Evolutionary conservation across 1,140 invertebrate species (phyloP).

Genomic region (Platorchestia sp.): DNA sequence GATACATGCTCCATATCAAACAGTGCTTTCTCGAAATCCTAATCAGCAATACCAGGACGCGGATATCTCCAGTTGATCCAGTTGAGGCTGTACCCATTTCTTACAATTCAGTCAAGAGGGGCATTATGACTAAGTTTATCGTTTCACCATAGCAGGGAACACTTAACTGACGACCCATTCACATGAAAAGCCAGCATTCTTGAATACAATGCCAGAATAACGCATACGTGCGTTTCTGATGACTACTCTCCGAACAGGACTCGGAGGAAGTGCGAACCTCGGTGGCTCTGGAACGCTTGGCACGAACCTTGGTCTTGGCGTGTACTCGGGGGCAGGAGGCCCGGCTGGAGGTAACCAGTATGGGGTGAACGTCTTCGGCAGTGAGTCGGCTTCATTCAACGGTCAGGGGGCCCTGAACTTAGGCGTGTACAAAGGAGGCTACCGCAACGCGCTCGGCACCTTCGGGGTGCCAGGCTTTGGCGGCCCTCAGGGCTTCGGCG

Average conservation of each 20-base stretch:
- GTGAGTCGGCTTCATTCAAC: background rate
- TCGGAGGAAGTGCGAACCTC: slow-evolving; percentile 3
- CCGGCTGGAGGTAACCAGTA: slow-evolving; percentile 8
- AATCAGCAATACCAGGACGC: too few relatives aligned
- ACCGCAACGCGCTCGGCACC: slow-evolving; percentile 36
- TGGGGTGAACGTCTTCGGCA: background rate
- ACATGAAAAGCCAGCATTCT: too few relatives aligned
- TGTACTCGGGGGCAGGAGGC: background rate
- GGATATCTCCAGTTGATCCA: too few relatives aligned
- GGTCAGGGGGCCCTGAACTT: slow-evolving; percentile 1
- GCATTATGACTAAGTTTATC: too few relatives aligned
- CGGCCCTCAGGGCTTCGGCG: background rate
- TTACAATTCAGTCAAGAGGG: too few relatives aligned
- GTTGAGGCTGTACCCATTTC: too few relatives aligned
- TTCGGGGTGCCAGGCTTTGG: slow-evolving; percentile 29
- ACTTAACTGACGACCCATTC: too few relatives aligned
- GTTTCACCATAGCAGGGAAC: too few relatives aligned
- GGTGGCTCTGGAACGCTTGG: background rate
- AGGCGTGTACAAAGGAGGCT: slow-evolving; percentile 3
- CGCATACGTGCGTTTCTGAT: background rate
- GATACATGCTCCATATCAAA: too few relatives aligned
- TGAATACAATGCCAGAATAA: too few relatives aligned
- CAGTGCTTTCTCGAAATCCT: too few relatives aligned
- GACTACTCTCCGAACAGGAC: background rate
- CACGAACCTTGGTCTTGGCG: background rate